Evolutionary conservation across 2,797 vertebrate genomes (phyloP).

Genomic region (Nothura maculosa): DNA sequence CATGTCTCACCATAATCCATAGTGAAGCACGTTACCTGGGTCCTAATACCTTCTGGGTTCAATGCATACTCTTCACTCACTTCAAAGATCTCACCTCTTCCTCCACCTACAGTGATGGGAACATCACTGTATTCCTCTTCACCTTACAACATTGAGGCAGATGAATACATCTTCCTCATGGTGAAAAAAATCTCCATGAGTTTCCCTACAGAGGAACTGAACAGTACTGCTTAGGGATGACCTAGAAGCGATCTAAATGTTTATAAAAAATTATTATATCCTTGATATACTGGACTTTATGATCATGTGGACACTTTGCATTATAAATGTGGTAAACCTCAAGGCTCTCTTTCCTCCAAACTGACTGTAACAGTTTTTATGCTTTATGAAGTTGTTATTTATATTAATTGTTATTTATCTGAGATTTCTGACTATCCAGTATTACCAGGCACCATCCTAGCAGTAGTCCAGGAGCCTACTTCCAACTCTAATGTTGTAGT

Average conservation of each 20-base stretch:
- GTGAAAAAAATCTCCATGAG: neutral
- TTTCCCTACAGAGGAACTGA: neutral
- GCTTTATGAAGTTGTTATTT: neutral
- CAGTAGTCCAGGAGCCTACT: neutral
- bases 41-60: neutral
- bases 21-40: neutral
- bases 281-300: neutral
- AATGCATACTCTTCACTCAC: neutral
- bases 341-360: neutral
- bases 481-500: neutral
- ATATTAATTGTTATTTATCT: too few species aligned
- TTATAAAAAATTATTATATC: neutral
- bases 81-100: neutral
- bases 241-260: neutral
- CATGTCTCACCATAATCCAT: rapidly evolving
- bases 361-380: neutral
- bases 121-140: neutral
- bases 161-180: neutral
- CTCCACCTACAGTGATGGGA: too few species aligned
- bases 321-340: neutral
- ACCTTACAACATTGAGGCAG: rapidly evolving
- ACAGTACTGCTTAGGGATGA: neutral
- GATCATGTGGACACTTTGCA: neutral
- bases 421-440: neutral
- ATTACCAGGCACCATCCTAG: neutral